These are phyloP conservation scores for Calvadosia cruxmelitensis DNA, from an alignment of 30 jellyfish, hydroid and myxozoan genomes.

Conservation along the genomic window DNA sequence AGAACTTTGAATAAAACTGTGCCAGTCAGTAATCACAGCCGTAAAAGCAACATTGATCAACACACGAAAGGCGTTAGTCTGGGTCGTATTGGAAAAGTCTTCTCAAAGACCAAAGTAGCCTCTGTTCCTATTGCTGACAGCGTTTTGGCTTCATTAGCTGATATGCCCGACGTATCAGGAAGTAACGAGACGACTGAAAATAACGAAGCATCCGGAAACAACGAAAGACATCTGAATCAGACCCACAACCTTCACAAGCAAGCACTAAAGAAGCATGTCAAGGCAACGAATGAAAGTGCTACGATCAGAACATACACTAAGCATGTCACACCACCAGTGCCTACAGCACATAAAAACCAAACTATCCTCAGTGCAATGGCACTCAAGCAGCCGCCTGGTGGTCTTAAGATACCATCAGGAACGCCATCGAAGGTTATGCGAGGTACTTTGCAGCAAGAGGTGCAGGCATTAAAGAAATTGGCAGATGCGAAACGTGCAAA, in stretches of 20 bases:
- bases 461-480: slow-evolving; percentile 50
- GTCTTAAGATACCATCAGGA: not conserved
- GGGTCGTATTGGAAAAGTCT: not conserved
- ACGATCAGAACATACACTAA: slow-evolving; percentile 8
- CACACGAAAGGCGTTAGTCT: not conserved
- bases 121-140: not conserved
- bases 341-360: slow-evolving; percentile 23
- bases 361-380: slow-evolving; percentile 14
- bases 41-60: not conserved
- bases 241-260: not conserved
- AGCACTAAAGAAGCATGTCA: not conserved
- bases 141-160: not conserved
- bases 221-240: not conserved
- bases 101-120: not conserved
- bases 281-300: slow-evolving; percentile 11
- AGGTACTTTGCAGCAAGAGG: slow-evolving; percentile 24
- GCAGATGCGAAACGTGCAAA: slow-evolving; percentile 82
- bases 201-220: not conserved
- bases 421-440: slow-evolving; percentile 8
- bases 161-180: too few relatives aligned
- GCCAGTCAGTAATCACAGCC: not conserved
- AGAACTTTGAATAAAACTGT: not conserved
- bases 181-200: not conserved
- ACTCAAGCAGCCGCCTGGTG: slow-evolving; percentile 1
- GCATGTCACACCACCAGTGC: slow-evolving; percentile 6